These are phyloP conservation scores for Grus americana DNA, from an alignment of 2,113 vertebrate genomes.

Conservation along the genomic window DNA sequence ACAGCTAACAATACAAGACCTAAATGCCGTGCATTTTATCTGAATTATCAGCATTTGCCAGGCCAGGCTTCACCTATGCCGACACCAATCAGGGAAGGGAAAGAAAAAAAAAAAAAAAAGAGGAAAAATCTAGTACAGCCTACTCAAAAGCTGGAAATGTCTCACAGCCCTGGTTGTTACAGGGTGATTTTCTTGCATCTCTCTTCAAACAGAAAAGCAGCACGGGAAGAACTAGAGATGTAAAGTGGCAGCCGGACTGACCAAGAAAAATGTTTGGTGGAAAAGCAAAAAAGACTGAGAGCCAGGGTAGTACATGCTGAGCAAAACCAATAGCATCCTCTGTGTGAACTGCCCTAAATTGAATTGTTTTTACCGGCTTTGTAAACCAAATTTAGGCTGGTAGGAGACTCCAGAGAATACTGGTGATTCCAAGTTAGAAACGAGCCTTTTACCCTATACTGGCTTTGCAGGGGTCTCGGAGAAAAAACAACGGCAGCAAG, in stretches of 20 bases:
- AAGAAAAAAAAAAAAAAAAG: too few relatives aligned
- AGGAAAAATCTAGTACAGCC: neutral
- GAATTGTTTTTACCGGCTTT: neutral
- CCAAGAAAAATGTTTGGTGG: neutral
- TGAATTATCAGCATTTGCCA: neutral
- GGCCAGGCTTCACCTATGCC: neutral
- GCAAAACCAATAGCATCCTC: neutral
- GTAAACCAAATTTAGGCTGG: neutral
- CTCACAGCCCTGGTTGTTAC: neutral
- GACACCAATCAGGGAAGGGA: neutral
- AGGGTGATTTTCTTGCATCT: neutral
- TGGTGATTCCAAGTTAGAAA: neutral
- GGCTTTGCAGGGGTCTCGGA: neutral
- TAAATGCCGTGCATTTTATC: neutral
- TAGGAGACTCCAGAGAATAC: neutral
- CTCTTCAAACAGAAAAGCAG: neutral
- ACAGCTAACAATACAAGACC: neutral
- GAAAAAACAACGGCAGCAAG: neutral
- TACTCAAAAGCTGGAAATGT: neutral
- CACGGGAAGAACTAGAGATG: neutral
- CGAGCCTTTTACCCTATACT: accelerated
- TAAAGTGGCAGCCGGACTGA: neutral
- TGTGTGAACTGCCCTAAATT: neutral
- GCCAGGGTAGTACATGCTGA: accelerated
- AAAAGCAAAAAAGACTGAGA: neutral